Evolutionary conservation across 1,140 invertebrate species (phyloP).

Genomic region (Pseudachorutes palmiensis): DNA sequence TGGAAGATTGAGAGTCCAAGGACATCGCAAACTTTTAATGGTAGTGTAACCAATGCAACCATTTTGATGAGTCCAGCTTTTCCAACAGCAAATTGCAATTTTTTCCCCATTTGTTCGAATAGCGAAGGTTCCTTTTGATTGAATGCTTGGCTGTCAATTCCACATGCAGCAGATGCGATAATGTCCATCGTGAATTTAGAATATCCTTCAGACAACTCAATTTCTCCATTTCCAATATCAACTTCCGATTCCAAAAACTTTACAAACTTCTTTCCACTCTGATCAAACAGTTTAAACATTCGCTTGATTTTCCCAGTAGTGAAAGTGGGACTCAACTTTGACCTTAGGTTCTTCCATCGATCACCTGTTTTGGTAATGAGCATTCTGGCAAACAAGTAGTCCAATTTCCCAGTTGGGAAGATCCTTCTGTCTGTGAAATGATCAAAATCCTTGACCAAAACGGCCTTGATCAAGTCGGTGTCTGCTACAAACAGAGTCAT

Average conservation of each 20-base stretch:
- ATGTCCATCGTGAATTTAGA: constrained; percentile 46
- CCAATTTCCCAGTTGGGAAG: too few species aligned
- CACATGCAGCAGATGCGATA: constrained; percentile 47
- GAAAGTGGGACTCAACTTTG: constrained; percentile 14
- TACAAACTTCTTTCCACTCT: neutral
- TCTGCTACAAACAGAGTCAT: too few species aligned
- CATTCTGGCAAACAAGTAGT: constrained; percentile 10
- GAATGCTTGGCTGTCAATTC: too few species aligned
- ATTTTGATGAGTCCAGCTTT: too few species aligned
- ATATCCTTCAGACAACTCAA: constrained; percentile 32
- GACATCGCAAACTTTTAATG: too few species aligned
- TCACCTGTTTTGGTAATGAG: constrained; percentile 19
- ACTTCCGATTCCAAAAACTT: neutral
- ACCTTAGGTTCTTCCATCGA: constrained; percentile 7
- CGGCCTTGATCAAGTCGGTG: constrained; percentile 47
- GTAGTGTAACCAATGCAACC: too few species aligned
- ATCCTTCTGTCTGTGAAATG: constrained; percentile 42
- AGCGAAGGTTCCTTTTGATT: constrained; percentile 8
- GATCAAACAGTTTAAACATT: constrained; percentile 12
- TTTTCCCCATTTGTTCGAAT: constrained; percentile 9
- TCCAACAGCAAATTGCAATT: neutral
- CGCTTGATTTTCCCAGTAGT: too few species aligned
- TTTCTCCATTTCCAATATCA: neutral
- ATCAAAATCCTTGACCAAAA: constrained; percentile 51
- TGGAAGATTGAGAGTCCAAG: too few species aligned